Evolutionary conservation across 2,888 invertebrate genomes (phyloP).

Genomic region (Mesorhabditis belari): DNA sequence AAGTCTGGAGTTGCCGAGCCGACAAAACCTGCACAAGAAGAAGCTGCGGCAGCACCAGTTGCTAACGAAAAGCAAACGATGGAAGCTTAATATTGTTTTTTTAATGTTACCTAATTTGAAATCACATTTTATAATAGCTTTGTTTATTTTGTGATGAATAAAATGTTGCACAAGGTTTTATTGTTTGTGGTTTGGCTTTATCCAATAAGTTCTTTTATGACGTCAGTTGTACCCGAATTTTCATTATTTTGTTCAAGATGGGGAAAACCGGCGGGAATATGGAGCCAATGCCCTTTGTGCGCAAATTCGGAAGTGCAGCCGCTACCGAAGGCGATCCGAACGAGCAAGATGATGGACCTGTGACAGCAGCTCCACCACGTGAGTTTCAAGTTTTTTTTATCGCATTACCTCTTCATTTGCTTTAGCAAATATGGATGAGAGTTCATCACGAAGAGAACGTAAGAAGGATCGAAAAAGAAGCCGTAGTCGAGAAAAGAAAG

Average conservation of each 20-base stretch:
- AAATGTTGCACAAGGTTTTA: background rate
- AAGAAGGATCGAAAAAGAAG: conserved; percentile 4
- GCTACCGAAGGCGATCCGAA: conserved; percentile 5
- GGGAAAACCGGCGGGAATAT: conserved; percentile 41
- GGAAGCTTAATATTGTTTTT: background rate
- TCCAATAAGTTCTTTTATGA: background rate
- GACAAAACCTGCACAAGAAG: too few species aligned
- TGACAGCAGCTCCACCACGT: background rate
- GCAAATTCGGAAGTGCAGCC: conserved; percentile 35
- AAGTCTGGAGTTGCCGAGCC: conserved; percentile 22
- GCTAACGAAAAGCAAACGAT: conserved; percentile 5
- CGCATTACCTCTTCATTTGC: background rate
- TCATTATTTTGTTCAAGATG: conserved; percentile 14
- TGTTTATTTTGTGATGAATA: background rate
- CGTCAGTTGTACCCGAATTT: background rate
- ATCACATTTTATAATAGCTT: background rate
- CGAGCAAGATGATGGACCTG: background rate
- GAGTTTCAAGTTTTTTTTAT: background rate
- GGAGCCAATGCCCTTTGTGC: conserved; percentile 50
- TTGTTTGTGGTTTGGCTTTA: background rate
- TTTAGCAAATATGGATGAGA: background rate
- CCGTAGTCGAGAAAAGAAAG: conserved; percentile 10
- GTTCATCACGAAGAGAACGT: background rate
- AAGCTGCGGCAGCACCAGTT: too few species aligned
- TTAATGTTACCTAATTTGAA: too few species aligned